Conservation (phyloP, 53 echinoderm and acorn worm species). For the Zoroaster sp. region DNA sequence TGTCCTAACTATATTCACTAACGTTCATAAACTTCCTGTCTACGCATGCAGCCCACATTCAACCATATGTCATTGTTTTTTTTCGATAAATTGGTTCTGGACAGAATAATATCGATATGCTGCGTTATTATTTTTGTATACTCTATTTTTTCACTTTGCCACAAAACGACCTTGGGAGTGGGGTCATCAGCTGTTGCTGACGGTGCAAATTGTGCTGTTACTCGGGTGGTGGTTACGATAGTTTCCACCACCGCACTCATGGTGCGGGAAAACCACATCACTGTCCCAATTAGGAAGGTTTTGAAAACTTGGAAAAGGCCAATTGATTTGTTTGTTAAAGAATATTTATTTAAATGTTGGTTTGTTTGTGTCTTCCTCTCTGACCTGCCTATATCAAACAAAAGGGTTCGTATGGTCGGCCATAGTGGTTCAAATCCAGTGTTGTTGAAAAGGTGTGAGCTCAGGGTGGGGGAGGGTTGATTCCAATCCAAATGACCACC, state of each 20-base stretch:
- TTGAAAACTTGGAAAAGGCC: no score
- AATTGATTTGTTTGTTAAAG: no score
- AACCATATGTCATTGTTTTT: neutral
- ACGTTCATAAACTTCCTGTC: slow-evolving; percentile 9
- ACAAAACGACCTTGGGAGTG: neutral
- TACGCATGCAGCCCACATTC: neutral
- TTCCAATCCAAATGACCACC: no score
- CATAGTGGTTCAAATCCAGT: no score
- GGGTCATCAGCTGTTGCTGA: slow-evolving; percentile 24
- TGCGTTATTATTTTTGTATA: neutral
- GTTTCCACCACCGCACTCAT: neutral
- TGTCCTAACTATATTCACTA: neutral
- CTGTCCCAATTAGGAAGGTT: no score
- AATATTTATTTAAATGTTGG: no score
- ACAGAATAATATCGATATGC: slow-evolving; percentile 3
- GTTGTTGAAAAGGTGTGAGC: no score
- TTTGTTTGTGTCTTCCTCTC: no score
- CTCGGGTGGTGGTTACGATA: neutral
- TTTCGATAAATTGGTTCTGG: neutral
- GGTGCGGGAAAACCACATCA: neutral
- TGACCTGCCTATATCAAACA: no score
- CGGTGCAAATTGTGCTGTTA: slow-evolving; percentile 8
- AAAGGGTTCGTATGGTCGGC: no score
- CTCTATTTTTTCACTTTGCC: neutral
- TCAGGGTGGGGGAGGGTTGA: no score